Conservation (phyloP, 2,113 vertebrate species). For the Hucho hucho region DNA sequence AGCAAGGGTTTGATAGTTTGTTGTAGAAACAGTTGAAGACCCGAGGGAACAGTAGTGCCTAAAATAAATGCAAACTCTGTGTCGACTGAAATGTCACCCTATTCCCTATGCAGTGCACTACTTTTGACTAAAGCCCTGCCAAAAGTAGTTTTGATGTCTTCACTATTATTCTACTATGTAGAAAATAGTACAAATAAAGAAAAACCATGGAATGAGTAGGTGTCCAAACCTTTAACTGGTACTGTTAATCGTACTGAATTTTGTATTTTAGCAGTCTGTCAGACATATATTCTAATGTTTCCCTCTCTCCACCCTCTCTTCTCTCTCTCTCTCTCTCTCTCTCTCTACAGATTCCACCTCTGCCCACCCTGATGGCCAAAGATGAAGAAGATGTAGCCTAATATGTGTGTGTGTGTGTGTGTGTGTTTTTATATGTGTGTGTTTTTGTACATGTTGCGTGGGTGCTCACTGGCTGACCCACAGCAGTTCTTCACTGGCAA, state of each 20-base stretch:
- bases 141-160: too few relatives aligned
- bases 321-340: conserved; percentile 41
- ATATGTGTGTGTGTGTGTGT: conserved; percentile 15
- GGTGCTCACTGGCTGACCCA: conserved; percentile 83
- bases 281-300: neutral
- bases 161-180: too few relatives aligned
- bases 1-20: too few relatives aligned
- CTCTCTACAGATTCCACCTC: conserved; percentile 41
- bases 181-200: too few relatives aligned
- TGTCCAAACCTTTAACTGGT: too few relatives aligned
- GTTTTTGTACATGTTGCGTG: neutral
- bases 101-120: too few relatives aligned
- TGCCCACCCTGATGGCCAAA: conserved; percentile 13
- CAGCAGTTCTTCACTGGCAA: conserved; percentile 99
- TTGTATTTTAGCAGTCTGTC: neutral
- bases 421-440: conserved; percentile 8
- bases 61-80: neutral
- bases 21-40: too few relatives aligned
- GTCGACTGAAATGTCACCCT: neutral
- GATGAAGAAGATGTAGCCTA: conserved; percentile 18
- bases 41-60: neutral
- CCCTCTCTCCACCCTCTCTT: conserved; percentile 16
- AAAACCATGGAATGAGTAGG: too few relatives aligned
- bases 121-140: too few relatives aligned
- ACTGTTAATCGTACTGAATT: neutral